These are phyloP conservation scores for Tor tambroides DNA, from an alignment of 2,113 vertebrate species.

Conservation along the genomic window DNA sequence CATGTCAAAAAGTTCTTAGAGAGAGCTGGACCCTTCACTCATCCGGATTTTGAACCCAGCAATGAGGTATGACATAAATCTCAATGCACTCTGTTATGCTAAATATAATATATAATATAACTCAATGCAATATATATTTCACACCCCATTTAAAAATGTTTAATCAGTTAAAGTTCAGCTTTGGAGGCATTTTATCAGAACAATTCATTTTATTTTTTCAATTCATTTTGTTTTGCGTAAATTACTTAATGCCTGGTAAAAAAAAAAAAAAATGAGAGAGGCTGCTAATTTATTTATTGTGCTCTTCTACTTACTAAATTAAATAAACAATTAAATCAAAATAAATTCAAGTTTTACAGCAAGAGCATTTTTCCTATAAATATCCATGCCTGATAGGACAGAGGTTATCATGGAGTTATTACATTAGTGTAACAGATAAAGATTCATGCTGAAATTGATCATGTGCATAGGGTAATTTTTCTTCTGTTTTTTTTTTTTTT, in stretches of 20 bases:
- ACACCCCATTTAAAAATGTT: not conserved
- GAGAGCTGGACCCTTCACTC: conserved; percentile 92
- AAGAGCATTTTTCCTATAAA: not conserved
- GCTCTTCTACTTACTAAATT: not conserved
- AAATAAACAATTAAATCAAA: too few relatives aligned
- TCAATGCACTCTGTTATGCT: not conserved
- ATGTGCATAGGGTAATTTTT: not conserved
- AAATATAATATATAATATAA: not conserved
- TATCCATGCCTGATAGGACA: not conserved
- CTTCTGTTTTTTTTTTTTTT: not conserved
- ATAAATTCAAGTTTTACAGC: too few relatives aligned
- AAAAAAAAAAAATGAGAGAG: too few relatives aligned
- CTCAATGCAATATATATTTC: not conserved
- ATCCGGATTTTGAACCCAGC: conserved; percentile 94
- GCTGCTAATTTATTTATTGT: not conserved
- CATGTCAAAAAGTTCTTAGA: conserved; percentile 94
- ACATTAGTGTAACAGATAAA: not conserved
- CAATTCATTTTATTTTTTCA: not conserved
- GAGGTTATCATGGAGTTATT: not conserved
- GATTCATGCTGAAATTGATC: not conserved
- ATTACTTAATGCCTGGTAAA: not conserved
- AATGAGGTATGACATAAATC: conserved; percentile 80
- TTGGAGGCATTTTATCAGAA: not conserved
- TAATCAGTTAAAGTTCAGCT: not conserved
- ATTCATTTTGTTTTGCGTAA: not conserved